Conservation (phyloP, 2,113 vertebrate genomes). For the Apus apus region DNA sequence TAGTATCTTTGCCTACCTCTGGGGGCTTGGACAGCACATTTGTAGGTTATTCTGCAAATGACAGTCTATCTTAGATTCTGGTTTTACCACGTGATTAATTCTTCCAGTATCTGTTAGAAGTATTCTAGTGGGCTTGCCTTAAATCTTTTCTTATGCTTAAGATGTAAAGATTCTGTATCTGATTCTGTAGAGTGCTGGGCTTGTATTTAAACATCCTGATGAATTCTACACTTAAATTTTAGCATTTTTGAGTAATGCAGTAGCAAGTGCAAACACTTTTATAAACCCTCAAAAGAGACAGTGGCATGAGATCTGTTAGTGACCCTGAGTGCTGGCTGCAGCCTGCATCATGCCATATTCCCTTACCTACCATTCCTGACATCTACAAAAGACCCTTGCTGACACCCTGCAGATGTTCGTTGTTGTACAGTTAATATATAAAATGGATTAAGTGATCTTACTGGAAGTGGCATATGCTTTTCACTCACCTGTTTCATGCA, state of each 20-base stretch:
- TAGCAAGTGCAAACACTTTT: neutral
- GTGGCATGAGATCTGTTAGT: neutral
- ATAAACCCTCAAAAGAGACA: neutral
- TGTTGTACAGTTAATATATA: neutral
- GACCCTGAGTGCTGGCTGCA: accelerated
- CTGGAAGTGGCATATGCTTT: neutral
- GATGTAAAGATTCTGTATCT: neutral
- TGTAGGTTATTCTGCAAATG: neutral
- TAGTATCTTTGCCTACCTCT: neutral
- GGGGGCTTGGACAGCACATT: neutral
- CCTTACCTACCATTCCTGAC: neutral
- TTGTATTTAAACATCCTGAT: neutral
- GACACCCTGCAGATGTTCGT: neutral
- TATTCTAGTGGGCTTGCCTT: neutral
- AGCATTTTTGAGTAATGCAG: neutral
- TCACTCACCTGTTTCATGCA: neutral
- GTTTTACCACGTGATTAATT: neutral
- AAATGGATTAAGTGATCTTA: neutral
- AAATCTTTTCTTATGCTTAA: neutral
- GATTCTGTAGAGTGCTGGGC: neutral
- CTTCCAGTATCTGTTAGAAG: neutral
- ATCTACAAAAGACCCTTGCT: neutral
- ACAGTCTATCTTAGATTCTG: neutral
- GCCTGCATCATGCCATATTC: neutral
- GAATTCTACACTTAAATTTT: neutral